Base-by-base conservation (phyloP, 2,888 invertebrate species). In the Cheilosia vernalis region DNA sequence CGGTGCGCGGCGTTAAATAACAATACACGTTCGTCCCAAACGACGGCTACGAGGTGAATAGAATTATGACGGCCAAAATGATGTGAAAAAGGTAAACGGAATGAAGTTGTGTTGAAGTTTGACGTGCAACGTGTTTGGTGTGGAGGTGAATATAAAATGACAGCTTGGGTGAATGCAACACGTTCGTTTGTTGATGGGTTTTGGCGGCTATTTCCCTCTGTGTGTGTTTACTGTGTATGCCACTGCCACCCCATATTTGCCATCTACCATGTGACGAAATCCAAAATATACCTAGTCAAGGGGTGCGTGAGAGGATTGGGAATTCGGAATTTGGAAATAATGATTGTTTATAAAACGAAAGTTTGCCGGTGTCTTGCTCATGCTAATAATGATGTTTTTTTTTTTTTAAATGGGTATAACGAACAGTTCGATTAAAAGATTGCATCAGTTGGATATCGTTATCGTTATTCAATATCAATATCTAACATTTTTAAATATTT, bases 41-140 rank as follows among this genome's bases (percentile, higher is more conserved):
- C 73, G 77, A 78, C 83, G 61, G 67, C 63, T 78, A 67, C 66
- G 83, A 72, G 78, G 66, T 73, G 83, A 83, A 78, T 83, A 73
- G 67, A 56, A 56, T 21, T 15, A 13, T 55, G 30, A 21, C 37
- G 13, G 13, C 37, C 37, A 37, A 37, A 37, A 13, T 37, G 10
- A 40, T 53, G 2, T 55, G 17, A 55, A 42, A 49, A 61, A 49
- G 66, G 66, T 61, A 30, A 58, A 49, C 30, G 1, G 33, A 24
- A 21, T 2, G 37, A 9, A 24, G 10, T 47, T 17, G 47, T 10
- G 30, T 30, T 3, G 1, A 17, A 24, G 10, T n/a, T 15, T 63
- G 42, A 13, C 2, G 7, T 58, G 42, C 70, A 79, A 70, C 78
- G 64, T 64, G 78, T 79, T 79, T 64, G 7, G 58, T 60, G 42